Base-by-base conservation (phyloP, 2,797 vertebrate genomes). In the Anguilla marmorata region DNA sequence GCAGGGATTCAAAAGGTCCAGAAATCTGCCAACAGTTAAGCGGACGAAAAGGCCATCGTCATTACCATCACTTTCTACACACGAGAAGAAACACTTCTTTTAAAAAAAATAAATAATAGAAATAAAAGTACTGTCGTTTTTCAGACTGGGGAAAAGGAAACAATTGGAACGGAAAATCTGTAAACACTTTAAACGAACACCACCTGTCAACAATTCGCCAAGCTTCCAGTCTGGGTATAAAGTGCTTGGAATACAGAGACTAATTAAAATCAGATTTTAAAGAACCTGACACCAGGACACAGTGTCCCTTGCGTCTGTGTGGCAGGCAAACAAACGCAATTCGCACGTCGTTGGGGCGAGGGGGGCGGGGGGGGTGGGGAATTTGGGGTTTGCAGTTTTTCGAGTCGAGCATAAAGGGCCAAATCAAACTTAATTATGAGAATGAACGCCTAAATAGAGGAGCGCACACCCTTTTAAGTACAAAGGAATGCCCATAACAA, bases 181-280 rank as follows among this genome's bases (percentile, higher is more conserved):
- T 85, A 85, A 85, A 88, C 69, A 58, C 37, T 85, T 63, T 85
- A 82, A 88, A 86, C 45, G 41, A 79, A 80, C 88, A 86, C 56
- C 88, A 88, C 88, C 88, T 88, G 88, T 88, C 88, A 88, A 86
- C 84, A 66, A 82, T 88, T 88, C 85, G 79, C 85, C 69, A 69
- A 86, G 74, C 54, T 86, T 74, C 84, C 88, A 86, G 84, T 33
- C 85, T 63, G 41, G 72, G 41, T 58, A 80, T 85, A 85, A 88
- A 88, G 52, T 30, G 85, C 56, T 85, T 33, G 33, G 50, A 60
- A 54, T 82, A 86, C 37, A 82, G 52, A 54, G 33, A 66, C 84
- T 88, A 88, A 88, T 86, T 87, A 87, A 89, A 63, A 88, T 85
- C 84, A 87, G 89, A 88, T 85, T 85, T 82, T 76, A 41, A 41